Evolutionary conservation across 2,797 vertebrate genomes (phyloP), one percentile per base, ranked within the genome.

Genomic region (Phrynocephalus forsythii): DNA sequence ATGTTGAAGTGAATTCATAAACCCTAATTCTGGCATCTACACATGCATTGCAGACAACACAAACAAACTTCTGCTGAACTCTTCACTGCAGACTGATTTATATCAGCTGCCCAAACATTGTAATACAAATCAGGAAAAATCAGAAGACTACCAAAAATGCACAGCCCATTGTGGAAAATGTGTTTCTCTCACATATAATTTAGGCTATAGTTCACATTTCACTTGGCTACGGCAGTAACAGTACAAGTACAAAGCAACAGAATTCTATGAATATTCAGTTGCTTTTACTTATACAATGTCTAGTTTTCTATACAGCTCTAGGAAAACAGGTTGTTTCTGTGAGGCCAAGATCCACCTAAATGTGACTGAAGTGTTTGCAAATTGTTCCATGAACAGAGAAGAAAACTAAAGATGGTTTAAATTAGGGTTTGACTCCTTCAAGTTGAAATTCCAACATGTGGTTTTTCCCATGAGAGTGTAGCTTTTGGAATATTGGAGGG

Each of bases 191-290:
- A 83, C 4, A 86, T 92, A 94, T 92, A 94, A 96, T 96, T 96
- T 95, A 92, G 92, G 90, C 91, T 93, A 95, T 90, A 94, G 91
- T 96, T 94, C 95, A 95, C 16, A 9, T 95, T 95, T 95, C 95
- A 94, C 95, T 95, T 96, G 93, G 92, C 94, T 91, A 94, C 86
- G 89, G 90, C 82, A 95, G 92, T 90, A 92, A 94, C 91, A 94
- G 94, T 94, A 90, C 94, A 95, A 94, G 93, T 95, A 95, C 5
- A 71, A 95, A 94, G 95, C 82, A 92, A 95, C 96, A 97, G 96
- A 96, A 95, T 87, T 86, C 94, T 95, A 97, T 97, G 97, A 97
- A 97, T 97, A 97, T 97, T 97, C 96, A 96, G 95, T 91, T 95
- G 90, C 95, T 95, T 96, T 96, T 94, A 94, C 92, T 94, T 90